Base-by-base conservation (phyloP, 2,888 invertebrate species). In the Neoascia interrupta region DNA sequence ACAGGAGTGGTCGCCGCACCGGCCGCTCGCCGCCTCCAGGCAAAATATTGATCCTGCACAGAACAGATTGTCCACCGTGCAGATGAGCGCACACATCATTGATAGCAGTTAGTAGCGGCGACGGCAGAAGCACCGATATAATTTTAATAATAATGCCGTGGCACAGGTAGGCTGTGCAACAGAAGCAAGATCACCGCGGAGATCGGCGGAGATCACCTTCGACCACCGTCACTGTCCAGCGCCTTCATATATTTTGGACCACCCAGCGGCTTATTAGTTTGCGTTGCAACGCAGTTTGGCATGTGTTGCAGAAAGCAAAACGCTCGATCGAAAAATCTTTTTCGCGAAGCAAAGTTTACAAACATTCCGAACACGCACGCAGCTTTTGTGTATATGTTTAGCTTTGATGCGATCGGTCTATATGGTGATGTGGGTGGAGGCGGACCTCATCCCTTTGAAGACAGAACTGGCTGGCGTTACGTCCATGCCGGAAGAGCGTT, bases 211-310 rank as follows among this genome's bases (percentile, higher is more conserved):
- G 43, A 58, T 37, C 53, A 41, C 13, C 53, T 39, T 45, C 53
- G 47, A 54, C 53, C 58, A 64, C 37, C 51, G 26, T 31, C 51
- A 31, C 36, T 37, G 54, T 41, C 54, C 49, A 72, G 54, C 47
- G 23, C 36, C 31, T 3, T 26, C 26, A 8, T 31, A 39, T 70
- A 47, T 60, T 54, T 53, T 26, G 66, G 76, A 60, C 76, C 76
- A 79, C 76, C 76, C 76, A 79, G 73, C 21, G 73, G 64, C 56
- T 73, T 73, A 61, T 66, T 79, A 66, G 66, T 66, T 66, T 72
- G 54, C 39, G 15, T 21, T 66, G 64, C 58, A 75, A 51, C 61
- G n/a, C 43, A 15, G 8, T n/a, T n/a, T n/a, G 18, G 16, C 56
- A 60, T 64, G 53, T 31, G 64, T 51, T 70, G 43, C 43, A 75